phyloP scores from a whole-genome alignment of 2,113 vertebrate genomes.

The Argyrosomus japonicus region DNA sequence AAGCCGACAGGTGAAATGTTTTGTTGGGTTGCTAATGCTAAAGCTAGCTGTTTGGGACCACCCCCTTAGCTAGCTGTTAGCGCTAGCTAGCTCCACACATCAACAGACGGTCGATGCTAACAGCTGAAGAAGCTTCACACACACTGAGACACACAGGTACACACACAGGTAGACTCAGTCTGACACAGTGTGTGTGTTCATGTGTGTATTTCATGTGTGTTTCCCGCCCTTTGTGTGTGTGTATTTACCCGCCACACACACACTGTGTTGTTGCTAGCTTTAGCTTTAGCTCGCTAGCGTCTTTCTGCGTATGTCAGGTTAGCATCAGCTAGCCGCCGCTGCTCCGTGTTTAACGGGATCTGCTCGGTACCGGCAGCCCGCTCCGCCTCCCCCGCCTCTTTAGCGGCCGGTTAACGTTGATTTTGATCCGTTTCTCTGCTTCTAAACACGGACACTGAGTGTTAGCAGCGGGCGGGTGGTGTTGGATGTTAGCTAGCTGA shows the following conservation, averaged over 20 bases:
- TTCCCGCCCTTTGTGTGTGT: rapidly evolving
- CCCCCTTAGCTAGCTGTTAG: slow-evolving; percentile 42
- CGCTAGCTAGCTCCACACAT: slow-evolving; percentile 46
- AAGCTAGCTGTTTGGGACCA: slow-evolving; percentile 59
- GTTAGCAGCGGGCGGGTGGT: not conserved
- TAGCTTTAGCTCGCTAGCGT: slow-evolving; percentile 45
- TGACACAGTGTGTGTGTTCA: too few species aligned
- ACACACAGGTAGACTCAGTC: too few species aligned
- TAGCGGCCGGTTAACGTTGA: rapidly evolving
- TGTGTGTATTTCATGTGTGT: not conserved
- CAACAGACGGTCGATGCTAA: slow-evolving; percentile 54
- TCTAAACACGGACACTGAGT: rapidly evolving
- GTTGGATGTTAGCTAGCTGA: not conserved
- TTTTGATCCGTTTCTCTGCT: rapidly evolving
- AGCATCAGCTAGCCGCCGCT: slow-evolving; percentile 17
- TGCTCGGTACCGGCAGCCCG: not conserved
- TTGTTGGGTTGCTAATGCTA: slow-evolving; percentile 52
- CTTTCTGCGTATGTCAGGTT: slow-evolving; percentile 53
- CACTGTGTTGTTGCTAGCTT: slow-evolving; percentile 19
- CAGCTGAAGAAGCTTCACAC: too few species aligned
- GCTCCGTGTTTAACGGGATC: not conserved
- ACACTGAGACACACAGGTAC: too few species aligned
- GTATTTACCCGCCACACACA: slow-evolving; percentile 29
- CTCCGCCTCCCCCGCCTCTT: too few species aligned
- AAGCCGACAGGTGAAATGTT: slow-evolving; percentile 19